These are phyloP conservation scores for Sciurus niger DNA, from an alignment of 2,113 vertebrate genomes.

Conservation along the genomic window DNA sequence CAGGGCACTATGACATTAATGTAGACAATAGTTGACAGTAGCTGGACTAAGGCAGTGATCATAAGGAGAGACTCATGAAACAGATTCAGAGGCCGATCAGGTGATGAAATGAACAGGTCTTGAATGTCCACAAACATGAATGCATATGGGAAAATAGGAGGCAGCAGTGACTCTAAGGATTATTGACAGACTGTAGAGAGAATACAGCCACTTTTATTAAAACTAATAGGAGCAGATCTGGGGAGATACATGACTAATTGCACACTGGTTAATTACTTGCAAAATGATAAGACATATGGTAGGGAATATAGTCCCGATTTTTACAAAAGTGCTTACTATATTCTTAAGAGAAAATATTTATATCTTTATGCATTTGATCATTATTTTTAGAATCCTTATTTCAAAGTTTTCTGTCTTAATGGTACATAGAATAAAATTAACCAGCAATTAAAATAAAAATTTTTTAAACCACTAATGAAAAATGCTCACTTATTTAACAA, in stretches of 20 bases:
- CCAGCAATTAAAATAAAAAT: constrained; percentile 45
- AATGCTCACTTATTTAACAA: constrained; percentile 52
- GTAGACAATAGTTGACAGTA: constrained; percentile 48
- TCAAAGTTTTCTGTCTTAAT: constrained; percentile 25
- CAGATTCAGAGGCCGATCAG: background rate
- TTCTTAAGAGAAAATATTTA: constrained; percentile 64
- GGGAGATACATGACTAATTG: constrained; percentile 33
- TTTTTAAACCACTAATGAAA: constrained; percentile 57
- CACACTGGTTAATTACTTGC: constrained; percentile 4
- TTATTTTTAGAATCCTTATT: constrained; percentile 53
- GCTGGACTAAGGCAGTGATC: background rate
- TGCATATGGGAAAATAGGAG: background rate
- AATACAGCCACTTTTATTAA: background rate
- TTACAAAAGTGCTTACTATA: constrained; percentile 10
- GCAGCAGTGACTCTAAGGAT: background rate
- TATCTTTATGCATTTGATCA: background rate
- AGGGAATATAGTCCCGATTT: background rate
- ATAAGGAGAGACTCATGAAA: background rate
- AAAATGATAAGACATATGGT: constrained; percentile 14
- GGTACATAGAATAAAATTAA: constrained; percentile 24
- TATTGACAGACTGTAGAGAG: background rate
- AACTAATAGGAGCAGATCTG: background rate
- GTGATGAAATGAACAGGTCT: background rate
- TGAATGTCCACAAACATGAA: background rate
- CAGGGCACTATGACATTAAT: constrained; percentile 36